These are phyloP conservation scores for Schlechtendalia chinensis DNA, from an alignment of 1,140 invertebrate species.

Conservation along the genomic window DNA sequence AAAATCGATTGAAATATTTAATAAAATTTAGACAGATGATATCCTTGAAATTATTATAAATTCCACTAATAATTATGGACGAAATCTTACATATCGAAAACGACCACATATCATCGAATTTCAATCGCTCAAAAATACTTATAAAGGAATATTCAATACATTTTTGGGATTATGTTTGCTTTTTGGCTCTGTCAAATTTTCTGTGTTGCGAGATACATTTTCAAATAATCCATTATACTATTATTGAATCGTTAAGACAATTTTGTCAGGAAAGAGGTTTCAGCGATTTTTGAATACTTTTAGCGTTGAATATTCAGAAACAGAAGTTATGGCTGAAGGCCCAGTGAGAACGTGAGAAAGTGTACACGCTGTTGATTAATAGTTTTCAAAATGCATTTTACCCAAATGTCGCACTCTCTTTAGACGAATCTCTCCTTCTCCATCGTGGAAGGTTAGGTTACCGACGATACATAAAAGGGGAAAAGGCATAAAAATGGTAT, in stretches of 20 bases:
- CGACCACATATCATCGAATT: constrained; percentile 5
- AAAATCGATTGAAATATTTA: constrained; percentile 7
- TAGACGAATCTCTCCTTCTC: constrained; percentile 21
- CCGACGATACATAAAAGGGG: not conserved
- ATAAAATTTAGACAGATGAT: not conserved
- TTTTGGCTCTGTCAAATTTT: constrained; percentile 20
- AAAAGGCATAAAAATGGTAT: not conserved
- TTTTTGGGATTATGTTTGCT: constrained; percentile 25
- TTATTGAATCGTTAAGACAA: not conserved
- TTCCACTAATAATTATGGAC: not conserved
- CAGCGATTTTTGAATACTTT: constrained; percentile 6
- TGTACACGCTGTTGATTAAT: constrained; percentile 19
- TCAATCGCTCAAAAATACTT: constrained; percentile 9
- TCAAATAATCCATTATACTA: not conserved
- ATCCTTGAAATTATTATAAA: not conserved
- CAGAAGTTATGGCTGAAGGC: not conserved
- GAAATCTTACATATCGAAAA: not conserved
- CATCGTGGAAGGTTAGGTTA: constrained; percentile 10
- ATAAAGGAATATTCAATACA: not conserved
- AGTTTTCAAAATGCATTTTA: constrained; percentile 31
- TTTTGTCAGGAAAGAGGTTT: not conserved
- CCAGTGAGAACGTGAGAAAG: not conserved
- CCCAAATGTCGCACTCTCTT: not conserved
- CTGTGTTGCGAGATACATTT: constrained; percentile 19
- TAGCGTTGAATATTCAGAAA: not conserved